Conservation (phyloP, 2,113 vertebrate species). For the Bujurquina vittata region DNA sequence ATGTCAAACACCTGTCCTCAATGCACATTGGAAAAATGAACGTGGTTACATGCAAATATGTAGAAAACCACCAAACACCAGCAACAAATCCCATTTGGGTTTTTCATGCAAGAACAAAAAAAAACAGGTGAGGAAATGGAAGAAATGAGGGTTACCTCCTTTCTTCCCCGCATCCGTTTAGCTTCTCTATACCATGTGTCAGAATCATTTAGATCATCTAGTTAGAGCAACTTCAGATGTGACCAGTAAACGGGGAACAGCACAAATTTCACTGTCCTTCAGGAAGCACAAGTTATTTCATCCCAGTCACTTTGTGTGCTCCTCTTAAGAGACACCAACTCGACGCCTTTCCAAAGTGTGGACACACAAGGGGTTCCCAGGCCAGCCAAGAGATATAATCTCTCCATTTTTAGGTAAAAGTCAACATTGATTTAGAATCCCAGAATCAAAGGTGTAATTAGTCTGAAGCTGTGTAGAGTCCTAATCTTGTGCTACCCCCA, state of each 20-base stretch:
- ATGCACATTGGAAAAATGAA: neutral
- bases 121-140: neutral
- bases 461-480: too few relatives aligned
- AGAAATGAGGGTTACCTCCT: neutral
- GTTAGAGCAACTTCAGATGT: neutral
- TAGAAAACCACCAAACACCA: neutral
- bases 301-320: accelerated
- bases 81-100: too few relatives aligned
- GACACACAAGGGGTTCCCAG: too few relatives aligned
- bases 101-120: too few relatives aligned
- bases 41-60: neutral
- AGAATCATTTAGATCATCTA: too few relatives aligned
- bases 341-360: accelerated
- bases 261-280: neutral
- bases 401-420: neutral
- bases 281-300: neutral
- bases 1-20: neutral
- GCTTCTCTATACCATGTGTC: neutral
- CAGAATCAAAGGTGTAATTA: too few relatives aligned
- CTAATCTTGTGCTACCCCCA: too few relatives aligned
- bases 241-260: neutral
- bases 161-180: neutral
- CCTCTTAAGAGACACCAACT: accelerated
- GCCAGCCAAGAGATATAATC: too few relatives aligned
- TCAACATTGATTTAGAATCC: neutral